A percentile compares a stretch with the other conserved stretches of the same genome.
Evolutionary conservation across 2,888 invertebrate genomes (phyloP).

Genomic region (Bellardia pandia): DNA sequence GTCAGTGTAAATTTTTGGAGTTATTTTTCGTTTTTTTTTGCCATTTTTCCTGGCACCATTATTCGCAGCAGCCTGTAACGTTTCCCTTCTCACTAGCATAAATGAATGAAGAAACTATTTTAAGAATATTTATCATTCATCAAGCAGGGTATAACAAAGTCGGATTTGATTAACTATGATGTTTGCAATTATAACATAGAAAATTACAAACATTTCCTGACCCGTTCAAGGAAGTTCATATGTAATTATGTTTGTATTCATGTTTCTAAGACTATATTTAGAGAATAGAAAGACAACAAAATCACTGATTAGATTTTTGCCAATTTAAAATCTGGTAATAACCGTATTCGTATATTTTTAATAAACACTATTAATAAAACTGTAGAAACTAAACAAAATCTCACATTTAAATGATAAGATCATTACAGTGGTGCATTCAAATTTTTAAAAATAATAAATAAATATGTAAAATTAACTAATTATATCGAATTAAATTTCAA

Average conservation of each 20-base stretch:
- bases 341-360: too few relatives aligned
- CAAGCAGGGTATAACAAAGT: too few relatives aligned
- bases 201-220: not conserved
- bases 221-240: not conserved
- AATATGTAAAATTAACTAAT: not conserved
- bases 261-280: not conserved
- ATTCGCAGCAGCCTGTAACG: too few relatives aligned
- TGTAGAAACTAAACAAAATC: too few relatives aligned
- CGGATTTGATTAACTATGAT: too few relatives aligned
- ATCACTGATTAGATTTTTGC: slow-evolving; percentile 32
- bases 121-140: too few relatives aligned
- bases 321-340: slow-evolving; percentile 57
- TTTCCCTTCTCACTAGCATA: too few relatives aligned
- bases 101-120: too few relatives aligned
- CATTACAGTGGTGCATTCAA: not conserved
- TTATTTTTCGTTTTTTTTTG: too few relatives aligned
- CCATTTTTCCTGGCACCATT: too few relatives aligned
- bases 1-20: too few relatives aligned
- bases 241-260: slow-evolving; percentile 6
- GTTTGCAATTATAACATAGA: not conserved
- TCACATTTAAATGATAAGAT: not conserved
- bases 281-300: not conserved
- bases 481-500: not conserved
- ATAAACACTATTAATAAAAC: too few relatives aligned
- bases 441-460: not conserved